A percentile compares a stretch with the other conserved stretches of the same genome.
phyloP scores from a whole-genome alignment of 1,140 invertebrate species.

The Drosophila parabipectinata region DNA sequence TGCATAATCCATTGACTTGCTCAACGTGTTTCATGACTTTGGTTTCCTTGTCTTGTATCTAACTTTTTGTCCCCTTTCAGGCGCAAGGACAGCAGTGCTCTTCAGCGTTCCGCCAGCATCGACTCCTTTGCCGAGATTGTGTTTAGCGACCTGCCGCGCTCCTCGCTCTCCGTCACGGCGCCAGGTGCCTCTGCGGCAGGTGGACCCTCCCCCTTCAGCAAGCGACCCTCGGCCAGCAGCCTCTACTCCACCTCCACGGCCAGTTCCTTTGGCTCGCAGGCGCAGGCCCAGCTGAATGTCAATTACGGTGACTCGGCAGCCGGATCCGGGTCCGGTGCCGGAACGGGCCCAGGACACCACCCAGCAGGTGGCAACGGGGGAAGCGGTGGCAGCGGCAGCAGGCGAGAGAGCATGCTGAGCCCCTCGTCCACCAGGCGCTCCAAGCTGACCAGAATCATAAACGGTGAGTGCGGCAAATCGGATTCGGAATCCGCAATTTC shows the following conservation, averaged over 20 bases:
- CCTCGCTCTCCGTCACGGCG: slow-evolving; percentile 71
- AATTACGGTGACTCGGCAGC: slow-evolving; percentile 72
- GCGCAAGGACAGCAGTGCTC: slow-evolving; percentile 85
- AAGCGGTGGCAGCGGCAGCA: slow-evolving; percentile 69
- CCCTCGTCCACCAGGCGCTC: slow-evolving; percentile 89
- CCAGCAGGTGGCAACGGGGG: slow-evolving; percentile 47
- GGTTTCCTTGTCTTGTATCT: slow-evolving; percentile 31
- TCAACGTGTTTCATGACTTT: slow-evolving; percentile 20
- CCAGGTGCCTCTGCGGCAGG: slow-evolving; percentile 18
- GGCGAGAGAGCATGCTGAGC: slow-evolving; percentile 87
- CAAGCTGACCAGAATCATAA: slow-evolving; percentile 89
- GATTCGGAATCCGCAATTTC: slow-evolving; percentile 32
- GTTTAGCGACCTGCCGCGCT: slow-evolving; percentile 83
- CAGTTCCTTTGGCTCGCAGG: slow-evolving; percentile 52
- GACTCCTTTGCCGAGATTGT: slow-evolving; percentile 90
- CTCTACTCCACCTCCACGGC: slow-evolving; percentile 83
- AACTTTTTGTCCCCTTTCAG: slow-evolving; percentile 77
- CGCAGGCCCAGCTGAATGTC: slow-evolving; percentile 79
- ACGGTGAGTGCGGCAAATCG: slow-evolving; percentile 87
- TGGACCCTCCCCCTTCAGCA: slow-evolving; percentile 72
- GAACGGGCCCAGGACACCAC: slow-evolving; percentile 51
- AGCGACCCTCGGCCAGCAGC: slow-evolving; percentile 85
- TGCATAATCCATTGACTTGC: slow-evolving; percentile 13
- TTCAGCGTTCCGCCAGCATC: slow-evolving; percentile 92
- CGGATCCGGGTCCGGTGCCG: slow-evolving; percentile 31